Evolutionary conservation across 2,888 invertebrate genomes (phyloP).

Genomic region (Patella depressa): DNA sequence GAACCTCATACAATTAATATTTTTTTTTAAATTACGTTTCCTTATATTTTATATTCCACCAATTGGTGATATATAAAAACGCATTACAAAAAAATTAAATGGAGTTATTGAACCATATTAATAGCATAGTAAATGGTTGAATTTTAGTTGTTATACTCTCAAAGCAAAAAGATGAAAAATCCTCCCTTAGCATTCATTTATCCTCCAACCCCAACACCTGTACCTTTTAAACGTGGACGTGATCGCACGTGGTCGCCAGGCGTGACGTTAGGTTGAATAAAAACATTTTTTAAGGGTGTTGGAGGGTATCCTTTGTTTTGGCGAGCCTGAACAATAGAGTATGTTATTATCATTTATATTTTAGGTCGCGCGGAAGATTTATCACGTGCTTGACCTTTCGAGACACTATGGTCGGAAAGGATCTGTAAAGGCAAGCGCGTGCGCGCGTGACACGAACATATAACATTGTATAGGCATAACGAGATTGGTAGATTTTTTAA

Average conservation of each 20-base stretch:
- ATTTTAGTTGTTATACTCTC: too few species aligned
- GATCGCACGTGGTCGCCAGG: constrained; percentile 1
- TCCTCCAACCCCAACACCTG: neutral
- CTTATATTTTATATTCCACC: too few species aligned
- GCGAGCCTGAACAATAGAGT: neutral
- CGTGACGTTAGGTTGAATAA: neutral
- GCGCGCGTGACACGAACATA: constrained; percentile 4
- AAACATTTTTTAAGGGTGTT: constrained; percentile 6
- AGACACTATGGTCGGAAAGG: neutral
- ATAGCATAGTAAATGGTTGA: too few species aligned
- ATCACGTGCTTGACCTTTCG: constrained; percentile 2
- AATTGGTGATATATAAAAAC: too few species aligned
- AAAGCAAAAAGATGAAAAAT: too few species aligned
- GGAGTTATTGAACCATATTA: too few species aligned
- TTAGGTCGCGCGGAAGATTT: neutral
- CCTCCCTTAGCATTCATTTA: neutral
- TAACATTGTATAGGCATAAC: neutral
- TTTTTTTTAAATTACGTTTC: too few species aligned
- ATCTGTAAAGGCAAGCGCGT: neutral
- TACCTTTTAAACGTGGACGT: neutral
- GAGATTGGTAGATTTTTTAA: too few species aligned
- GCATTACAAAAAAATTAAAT: too few species aligned
- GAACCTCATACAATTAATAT: too few species aligned
- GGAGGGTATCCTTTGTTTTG: neutral
- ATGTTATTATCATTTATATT: constrained; percentile 9